A percentile compares a stretch with the other conserved stretches of the same genome.
Conservation (phyloP, 2,888 invertebrate genomes). For the Sisyra nigra region DNA sequence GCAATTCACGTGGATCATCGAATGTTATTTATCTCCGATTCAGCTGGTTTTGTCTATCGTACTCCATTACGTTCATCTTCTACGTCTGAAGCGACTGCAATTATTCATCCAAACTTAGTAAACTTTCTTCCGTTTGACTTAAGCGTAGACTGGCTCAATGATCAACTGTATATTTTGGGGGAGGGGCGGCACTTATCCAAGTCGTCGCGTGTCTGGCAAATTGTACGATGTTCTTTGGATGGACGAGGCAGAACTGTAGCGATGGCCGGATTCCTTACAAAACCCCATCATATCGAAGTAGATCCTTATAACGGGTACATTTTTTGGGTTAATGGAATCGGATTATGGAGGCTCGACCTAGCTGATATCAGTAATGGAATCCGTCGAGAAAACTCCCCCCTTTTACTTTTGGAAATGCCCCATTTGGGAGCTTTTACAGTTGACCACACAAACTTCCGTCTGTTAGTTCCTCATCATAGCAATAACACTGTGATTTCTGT, state of each 20-base stretch:
- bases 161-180: constrained; percentile 67
- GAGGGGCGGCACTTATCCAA: constrained; percentile 39
- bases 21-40: constrained; percentile 62
- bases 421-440: constrained; percentile 69
- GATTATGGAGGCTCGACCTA: constrained; percentile 60
- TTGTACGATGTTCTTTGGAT: constrained; percentile 58
- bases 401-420: constrained; percentile 44
- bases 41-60: constrained; percentile 44
- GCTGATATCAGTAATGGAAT: constrained; percentile 61
- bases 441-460: constrained; percentile 64
- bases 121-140: constrained; percentile 51
- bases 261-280: constrained; percentile 47
- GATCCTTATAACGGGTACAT: constrained; percentile 86
- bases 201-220: constrained; percentile 43
- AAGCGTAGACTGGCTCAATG: constrained; percentile 80
- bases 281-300: constrained; percentile 69
- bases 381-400: constrained; percentile 48
- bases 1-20: constrained; percentile 60
- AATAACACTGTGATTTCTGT: constrained; percentile 66
- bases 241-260: constrained; percentile 55
- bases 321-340: constrained; percentile 58
- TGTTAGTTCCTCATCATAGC: constrained; percentile 57
- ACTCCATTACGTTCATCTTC: constrained; percentile 24
- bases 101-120: constrained; percentile 39
- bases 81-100: constrained; percentile 13